Conservation (phyloP, 2,113 vertebrate species). For the Tor tambroides region DNA sequence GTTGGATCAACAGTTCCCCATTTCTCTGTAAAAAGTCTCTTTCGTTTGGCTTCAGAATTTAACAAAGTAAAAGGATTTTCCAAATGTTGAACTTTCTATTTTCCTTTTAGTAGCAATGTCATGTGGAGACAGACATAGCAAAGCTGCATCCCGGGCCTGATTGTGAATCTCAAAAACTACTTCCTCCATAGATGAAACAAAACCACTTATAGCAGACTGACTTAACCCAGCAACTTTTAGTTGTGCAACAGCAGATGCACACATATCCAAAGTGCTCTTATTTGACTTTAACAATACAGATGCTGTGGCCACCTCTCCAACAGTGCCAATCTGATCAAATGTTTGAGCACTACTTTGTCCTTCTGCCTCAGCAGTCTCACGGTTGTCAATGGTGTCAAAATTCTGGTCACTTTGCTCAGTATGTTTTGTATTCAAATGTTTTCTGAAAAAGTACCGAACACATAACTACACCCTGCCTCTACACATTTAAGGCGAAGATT, state of each 20-base stretch:
- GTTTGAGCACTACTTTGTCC: neutral
- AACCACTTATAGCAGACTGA: conserved; percentile 26
- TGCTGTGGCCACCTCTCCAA: neutral
- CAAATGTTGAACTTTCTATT: neutral
- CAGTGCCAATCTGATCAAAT: conserved; percentile 14
- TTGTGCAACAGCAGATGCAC: conserved; percentile 1
- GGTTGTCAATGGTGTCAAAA: neutral
- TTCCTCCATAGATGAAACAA: conserved; percentile 27
- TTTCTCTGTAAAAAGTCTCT: neutral
- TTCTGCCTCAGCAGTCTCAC: neutral
- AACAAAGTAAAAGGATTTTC: neutral
- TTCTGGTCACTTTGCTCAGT: neutral
- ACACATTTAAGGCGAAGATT: conserved; percentile 47
- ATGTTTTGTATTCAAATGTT: neutral
- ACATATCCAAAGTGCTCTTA: conserved; percentile 13
- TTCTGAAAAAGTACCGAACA: conserved; percentile 16
- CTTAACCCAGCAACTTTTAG: conserved; percentile 22
- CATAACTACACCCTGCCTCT: conserved; percentile 34
- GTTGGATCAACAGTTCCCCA: conserved; percentile 14
- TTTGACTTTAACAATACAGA: neutral
- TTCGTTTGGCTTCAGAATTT: neutral
- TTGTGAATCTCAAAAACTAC: conserved; percentile 12
- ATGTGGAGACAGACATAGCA: neutral
- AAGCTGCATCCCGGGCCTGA: conserved; percentile 3
- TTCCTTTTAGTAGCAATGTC: conserved; percentile 21